Evolutionary conservation across 1,140 invertebrate species (phyloP).

Genomic region (Prorops nasuta): DNA sequence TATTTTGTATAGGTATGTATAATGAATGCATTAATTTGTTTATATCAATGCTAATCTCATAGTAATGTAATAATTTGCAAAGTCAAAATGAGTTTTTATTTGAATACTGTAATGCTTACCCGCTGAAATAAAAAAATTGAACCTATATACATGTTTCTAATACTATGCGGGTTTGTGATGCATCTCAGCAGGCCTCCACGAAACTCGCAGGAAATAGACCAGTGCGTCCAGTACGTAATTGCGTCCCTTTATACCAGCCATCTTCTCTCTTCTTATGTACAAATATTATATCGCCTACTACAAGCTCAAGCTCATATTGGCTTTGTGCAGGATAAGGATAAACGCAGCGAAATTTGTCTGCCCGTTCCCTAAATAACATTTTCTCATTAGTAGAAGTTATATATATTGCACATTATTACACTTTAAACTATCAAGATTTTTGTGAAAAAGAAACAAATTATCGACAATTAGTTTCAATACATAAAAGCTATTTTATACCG

Average conservation of each 20-base stretch:
- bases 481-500: conserved; percentile 56
- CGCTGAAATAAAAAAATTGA: not conserved
- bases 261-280: conserved; percentile 91
- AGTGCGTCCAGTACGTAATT: conserved; percentile 83
- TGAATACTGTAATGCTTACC: not conserved
- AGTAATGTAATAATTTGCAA: not conserved
- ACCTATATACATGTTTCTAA: conserved; percentile 55
- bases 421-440: no score
- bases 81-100: not conserved
- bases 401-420: no score
- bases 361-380: conserved; percentile 43
- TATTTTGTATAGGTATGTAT: not conserved
- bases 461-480: no score
- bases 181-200: conserved; percentile 72
- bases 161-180: conserved; percentile 38
- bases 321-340: conserved; percentile 94
- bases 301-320: conserved; percentile 86
- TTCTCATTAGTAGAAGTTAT: no score
- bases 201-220: conserved; percentile 93
- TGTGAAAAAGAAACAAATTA: no score
- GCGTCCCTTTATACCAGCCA: conserved; percentile 93
- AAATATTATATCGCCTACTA: conserved; percentile 87
- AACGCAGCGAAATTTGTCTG: conserved; percentile 79
- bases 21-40: not conserved
- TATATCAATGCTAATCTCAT: not conserved